Evolutionary conservation across 2,797 vertebrate species (phyloP).

Genomic region (Vipera ursinii): DNA sequence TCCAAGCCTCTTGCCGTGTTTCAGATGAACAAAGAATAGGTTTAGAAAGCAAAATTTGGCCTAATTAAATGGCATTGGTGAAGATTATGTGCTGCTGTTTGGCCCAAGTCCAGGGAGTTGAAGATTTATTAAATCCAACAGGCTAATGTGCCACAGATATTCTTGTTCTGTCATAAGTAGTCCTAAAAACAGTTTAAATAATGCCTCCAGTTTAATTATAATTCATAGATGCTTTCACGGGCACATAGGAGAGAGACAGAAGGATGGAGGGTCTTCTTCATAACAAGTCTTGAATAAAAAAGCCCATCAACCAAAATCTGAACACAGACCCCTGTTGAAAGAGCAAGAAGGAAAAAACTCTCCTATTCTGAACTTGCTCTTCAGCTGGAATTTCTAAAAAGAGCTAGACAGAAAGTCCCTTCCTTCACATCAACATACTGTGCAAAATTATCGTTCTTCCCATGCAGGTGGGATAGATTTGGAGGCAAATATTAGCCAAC

Average conservation of each 20-base stretch:
- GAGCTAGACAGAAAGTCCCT: conserved; percentile 24
- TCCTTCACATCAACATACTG: conserved; percentile 30
- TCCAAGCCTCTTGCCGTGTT: conserved; percentile 22
- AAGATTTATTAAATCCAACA: conserved; percentile 60
- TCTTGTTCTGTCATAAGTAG: conserved; percentile 38
- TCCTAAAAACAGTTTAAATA: conserved; percentile 51
- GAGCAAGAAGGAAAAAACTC: neutral
- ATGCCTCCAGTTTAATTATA: conserved; percentile 51
- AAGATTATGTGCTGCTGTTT: conserved; percentile 40
- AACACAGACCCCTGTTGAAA: neutral
- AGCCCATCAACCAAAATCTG: neutral
- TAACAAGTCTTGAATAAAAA: neutral
- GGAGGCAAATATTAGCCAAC: conserved; percentile 15
- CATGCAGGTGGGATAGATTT: conserved; percentile 17
- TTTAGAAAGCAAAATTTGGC: conserved; percentile 52
- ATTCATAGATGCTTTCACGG: conserved; percentile 25
- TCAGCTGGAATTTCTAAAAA: neutral
- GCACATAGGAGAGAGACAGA: neutral
- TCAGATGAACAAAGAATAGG: conserved; percentile 44
- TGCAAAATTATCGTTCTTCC: conserved; percentile 22
- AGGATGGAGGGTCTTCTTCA: neutral
- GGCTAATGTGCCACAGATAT: conserved; percentile 53
- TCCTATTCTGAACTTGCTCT: neutral
- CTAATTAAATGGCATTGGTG: conserved; percentile 58
- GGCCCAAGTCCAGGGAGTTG: conserved; percentile 39